A percentile compares a stretch with the other conserved stretches of the same genome.
phyloP scores from a whole-genome alignment of 2,888 invertebrate species.

The Antheraea assamensis region DNA sequence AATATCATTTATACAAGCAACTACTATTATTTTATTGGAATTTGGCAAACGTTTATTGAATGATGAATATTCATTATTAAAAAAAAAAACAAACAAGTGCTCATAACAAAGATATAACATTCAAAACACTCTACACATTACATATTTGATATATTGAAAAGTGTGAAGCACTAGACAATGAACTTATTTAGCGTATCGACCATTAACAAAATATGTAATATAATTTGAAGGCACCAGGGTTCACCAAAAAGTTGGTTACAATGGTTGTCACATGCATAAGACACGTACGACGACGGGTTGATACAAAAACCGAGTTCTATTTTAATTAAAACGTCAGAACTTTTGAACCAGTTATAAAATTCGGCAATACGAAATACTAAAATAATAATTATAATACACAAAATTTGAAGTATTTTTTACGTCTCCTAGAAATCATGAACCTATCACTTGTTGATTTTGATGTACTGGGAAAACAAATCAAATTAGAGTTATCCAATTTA shows the following conservation, averaged over 20 bases:
- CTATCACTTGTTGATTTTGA: not conserved
- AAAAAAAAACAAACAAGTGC: not conserved
- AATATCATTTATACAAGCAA: no score
- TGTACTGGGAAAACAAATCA: not conserved
- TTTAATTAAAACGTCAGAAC: constrained; percentile 76
- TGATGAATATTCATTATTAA: not conserved
- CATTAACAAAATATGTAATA: constrained; percentile 40
- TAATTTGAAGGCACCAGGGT: constrained; percentile 28
- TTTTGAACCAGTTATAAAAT: constrained; percentile 58
- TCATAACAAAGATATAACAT: not conserved
- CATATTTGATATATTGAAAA: not conserved
- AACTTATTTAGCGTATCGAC: not conserved
- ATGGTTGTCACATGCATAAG: constrained; percentile 63
- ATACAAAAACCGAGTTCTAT: constrained; percentile 67
- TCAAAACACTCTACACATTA: not conserved
- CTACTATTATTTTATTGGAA: not conserved
- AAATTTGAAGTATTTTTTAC: not conserved
- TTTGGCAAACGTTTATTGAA: not conserved
- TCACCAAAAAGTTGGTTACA: constrained; percentile 26
- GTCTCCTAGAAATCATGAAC: not conserved
- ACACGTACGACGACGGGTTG: constrained; percentile 58
- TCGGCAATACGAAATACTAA: constrained; percentile 19
- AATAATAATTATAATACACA: not conserved
- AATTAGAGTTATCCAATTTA: no score
- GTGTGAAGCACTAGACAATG: not conserved